A percentile compares a stretch with the other conserved stretches of the same genome.
Evolutionary conservation across 2,888 invertebrate species (phyloP).

Genomic region (Coremacera marginata): DNA sequence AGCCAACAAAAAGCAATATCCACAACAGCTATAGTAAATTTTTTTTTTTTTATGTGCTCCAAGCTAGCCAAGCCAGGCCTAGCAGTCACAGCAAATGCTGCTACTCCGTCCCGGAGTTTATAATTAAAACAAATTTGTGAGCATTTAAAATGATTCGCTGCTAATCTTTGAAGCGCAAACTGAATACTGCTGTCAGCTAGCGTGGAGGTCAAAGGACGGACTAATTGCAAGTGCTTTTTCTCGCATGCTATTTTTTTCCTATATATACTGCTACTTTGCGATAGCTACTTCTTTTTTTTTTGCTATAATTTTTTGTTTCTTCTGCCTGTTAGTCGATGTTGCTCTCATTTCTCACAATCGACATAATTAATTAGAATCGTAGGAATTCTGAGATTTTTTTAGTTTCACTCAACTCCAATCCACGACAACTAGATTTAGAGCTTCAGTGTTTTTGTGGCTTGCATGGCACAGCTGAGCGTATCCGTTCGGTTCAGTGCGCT

Average conservation of each 20-base stretch:
- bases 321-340: constrained; percentile 44
- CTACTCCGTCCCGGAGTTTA: not conserved
- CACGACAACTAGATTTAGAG: not conserved
- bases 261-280: not conserved
- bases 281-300: not conserved
- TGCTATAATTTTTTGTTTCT: too few relatives aligned
- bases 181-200: constrained; percentile 10
- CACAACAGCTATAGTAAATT: not conserved
- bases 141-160: constrained; percentile 2
- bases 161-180: not conserved
- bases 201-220: constrained; percentile 45
- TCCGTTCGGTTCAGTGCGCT: too few relatives aligned
- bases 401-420: not conserved
- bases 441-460: too few relatives aligned
- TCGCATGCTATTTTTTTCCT: constrained; percentile 29
- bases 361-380: constrained; percentile 62
- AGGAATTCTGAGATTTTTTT: constrained; percentile 42
- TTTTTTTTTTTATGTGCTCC: not conserved
- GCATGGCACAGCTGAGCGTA: too few relatives aligned
- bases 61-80: not conserved
- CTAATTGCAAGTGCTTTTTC: constrained; percentile 43
- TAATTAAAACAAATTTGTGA: constrained; percentile 25
- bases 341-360: constrained; percentile 61
- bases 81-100: not conserved
- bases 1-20: not conserved